Evolutionary conservation across 1,140 invertebrate species (phyloP).

Genomic region (Orchesella cincta): DNA sequence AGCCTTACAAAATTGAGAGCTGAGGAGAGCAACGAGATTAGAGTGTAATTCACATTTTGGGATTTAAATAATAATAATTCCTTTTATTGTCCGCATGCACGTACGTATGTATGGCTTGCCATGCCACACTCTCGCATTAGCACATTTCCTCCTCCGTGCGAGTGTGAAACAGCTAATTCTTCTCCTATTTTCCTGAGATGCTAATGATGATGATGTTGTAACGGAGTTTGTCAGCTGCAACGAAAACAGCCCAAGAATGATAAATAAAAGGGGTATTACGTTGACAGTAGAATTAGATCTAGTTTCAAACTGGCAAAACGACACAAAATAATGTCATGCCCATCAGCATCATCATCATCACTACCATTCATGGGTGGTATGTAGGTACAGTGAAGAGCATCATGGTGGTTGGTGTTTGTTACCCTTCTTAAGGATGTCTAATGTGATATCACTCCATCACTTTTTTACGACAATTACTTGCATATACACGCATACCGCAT

Average conservation of each 20-base stretch:
- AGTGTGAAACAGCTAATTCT: not conserved
- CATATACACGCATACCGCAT: not conserved
- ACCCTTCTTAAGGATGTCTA: not conserved
- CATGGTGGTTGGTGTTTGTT: not conserved
- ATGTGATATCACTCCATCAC: not conserved
- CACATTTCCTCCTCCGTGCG: no score
- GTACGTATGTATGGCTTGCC: no score
- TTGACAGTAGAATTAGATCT: slow-evolving; percentile 6
- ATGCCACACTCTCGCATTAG: no score
- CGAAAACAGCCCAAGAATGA: not conserved
- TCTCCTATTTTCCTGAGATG: not conserved
- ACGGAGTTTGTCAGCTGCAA: not conserved
- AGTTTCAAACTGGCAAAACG: slow-evolving; percentile 8
- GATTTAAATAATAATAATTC: no score
- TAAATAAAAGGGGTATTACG: not conserved
- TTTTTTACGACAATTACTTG: not conserved
- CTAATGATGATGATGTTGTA: not conserved
- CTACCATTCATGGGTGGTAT: slow-evolving; percentile 2
- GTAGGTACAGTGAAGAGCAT: not conserved
- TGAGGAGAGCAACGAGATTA: no score
- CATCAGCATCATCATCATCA: slow-evolving; percentile 10
- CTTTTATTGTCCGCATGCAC: no score
- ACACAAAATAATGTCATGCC: slow-evolving; percentile 5
- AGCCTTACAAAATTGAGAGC: no score
- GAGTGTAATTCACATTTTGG: no score